A percentile compares a stretch with the other conserved stretches of the same genome.
These are phyloP conservation scores for Pararge aegeria DNA, from an alignment of 1,140 invertebrate genomes.

Conservation along the genomic window DNA sequence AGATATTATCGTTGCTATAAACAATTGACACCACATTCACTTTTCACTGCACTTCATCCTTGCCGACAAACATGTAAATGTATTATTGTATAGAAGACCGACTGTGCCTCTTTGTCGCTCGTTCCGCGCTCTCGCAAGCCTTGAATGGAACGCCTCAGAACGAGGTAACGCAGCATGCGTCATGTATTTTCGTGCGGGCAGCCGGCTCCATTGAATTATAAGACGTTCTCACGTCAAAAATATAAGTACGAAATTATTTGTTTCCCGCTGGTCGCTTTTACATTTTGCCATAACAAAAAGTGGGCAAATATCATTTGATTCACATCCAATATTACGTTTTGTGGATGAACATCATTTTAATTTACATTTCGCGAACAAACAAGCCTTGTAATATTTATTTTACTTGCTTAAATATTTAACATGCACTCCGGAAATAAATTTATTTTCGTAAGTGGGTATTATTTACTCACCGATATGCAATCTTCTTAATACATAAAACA, in stretches of 20 bases:
- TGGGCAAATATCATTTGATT: constrained; percentile 52
- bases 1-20: too few species aligned
- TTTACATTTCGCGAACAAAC: constrained; percentile 17
- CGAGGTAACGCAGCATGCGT: too few species aligned
- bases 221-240: too few species aligned
- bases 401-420: constrained; percentile 1
- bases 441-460: not conserved
- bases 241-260: not conserved
- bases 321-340: constrained; percentile 42
- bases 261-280: constrained; percentile 9
- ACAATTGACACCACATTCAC: too few species aligned
- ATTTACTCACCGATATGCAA: not conserved
- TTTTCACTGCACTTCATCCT: too few species aligned
- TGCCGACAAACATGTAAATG: too few species aligned
- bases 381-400: constrained; percentile 9
- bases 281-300: constrained; percentile 22
- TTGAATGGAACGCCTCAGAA: too few species aligned
- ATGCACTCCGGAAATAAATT: constrained; percentile 1
- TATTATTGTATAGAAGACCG: too few species aligned
- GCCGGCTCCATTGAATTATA: too few species aligned
- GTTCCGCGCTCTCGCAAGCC: too few species aligned
- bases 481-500: not conserved
- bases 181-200: too few species aligned
- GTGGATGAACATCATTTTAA: constrained; percentile 27
- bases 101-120: too few species aligned